Evolutionary conservation across 2,888 invertebrate genomes (phyloP).

Genomic region (Hofmannophila pseudospretella): DNA sequence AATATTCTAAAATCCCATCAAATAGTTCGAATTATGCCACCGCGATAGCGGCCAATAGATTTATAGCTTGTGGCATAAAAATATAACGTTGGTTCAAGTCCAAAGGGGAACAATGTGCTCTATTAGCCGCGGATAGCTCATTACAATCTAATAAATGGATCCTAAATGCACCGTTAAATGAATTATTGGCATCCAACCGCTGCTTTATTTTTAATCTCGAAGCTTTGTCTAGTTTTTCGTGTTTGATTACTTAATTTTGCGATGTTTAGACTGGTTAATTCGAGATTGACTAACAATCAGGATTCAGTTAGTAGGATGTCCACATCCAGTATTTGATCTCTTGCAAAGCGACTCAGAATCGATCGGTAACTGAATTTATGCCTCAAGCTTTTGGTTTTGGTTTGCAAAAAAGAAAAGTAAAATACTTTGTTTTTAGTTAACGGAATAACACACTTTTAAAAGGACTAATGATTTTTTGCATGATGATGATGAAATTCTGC

Average conservation of each 20-base stretch:
- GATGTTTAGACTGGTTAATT: too few species aligned
- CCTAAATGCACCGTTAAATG: slow-evolving; percentile 9
- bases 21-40: slow-evolving; percentile 2
- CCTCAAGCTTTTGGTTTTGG: too few species aligned
- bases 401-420: too few species aligned
- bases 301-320: too few species aligned
- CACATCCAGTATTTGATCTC: too few species aligned
- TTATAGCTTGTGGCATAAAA: slow-evolving; percentile 32
- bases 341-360: too few species aligned
- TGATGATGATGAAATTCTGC: too few species aligned
- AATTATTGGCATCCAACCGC: slow-evolving; percentile 10
- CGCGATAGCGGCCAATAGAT: slow-evolving; percentile 18
- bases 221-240: not conserved
- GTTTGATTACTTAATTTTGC: slow-evolving; percentile 5
- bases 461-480: too few species aligned
- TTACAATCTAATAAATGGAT: slow-evolving; percentile 8
- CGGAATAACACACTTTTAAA: too few species aligned
- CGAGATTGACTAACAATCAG: too few species aligned
- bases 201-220: slow-evolving; percentile 6
- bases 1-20: not conserved
- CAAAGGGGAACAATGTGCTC: slow-evolving; percentile 17
- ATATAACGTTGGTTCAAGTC: slow-evolving; percentile 32
- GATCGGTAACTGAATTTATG: too few species aligned
- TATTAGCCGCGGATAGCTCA: slow-evolving; percentile 5
- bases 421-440: too few species aligned